Evolutionary conservation across 2,888 invertebrate species (phyloP), one percentile per base, ranked within the genome.

Genomic region (Chymomyza procnemis): DNA sequence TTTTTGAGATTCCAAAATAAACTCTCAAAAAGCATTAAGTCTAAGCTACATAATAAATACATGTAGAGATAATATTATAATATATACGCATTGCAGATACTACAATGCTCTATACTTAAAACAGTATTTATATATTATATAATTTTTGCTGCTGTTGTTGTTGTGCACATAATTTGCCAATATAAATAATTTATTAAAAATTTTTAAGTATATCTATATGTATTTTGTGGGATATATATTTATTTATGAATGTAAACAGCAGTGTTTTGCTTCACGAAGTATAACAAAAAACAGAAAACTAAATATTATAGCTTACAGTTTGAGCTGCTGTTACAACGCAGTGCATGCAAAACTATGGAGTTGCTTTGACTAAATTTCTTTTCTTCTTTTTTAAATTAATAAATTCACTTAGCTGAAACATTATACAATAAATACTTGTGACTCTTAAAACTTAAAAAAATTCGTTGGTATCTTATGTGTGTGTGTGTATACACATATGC

Each of bases 31-130:
- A 41, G 78, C 65, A 54, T 58, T 73, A 73, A 61, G 63, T 69
- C 81, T 81, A 81, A 86, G 86, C 86, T 81, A 81, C 81, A 86
- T 81, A 86, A 81, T 76, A 72, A 73, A 21, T 52, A 6, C 64
- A 26, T 26, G 26, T 72, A 68, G n/a, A n/a, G n/a, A n/a, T n/a
- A n/a, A n/a, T 73, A 62, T 50, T 68, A 62, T 73, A 73, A 68
- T 68, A 68, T 54, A 34, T 54, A 34, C 69, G 67, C 52, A 46
- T 63, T 19, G 64, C 18, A 59, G 48, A 54, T 26, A 26, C 54
- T 62, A 73, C 67, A 75, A 73, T 54, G 69, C 21, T 69, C 57
- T 64, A 87, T 83, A 83, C 83, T 85, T 83, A 83, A 83, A 83
- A 83, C 83, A 87, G 83, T 82, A 83, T 85, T 22, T 47, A 47